Evolutionary conservation across 1,140 invertebrate species (phyloP).

Genomic region (Paracyclopina nana): DNA sequence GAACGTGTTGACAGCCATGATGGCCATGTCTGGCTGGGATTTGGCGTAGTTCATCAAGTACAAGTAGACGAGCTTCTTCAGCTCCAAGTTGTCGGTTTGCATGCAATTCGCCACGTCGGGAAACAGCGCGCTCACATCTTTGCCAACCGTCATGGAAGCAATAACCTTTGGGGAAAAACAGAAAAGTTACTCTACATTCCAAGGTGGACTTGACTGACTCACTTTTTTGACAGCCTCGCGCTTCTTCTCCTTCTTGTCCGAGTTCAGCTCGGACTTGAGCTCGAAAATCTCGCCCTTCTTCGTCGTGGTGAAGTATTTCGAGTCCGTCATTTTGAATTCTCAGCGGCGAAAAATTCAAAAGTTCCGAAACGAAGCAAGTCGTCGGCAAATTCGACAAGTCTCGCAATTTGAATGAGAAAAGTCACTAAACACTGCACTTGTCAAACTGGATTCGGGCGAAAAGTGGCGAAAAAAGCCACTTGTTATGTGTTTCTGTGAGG

Average conservation of each 20-base stretch:
- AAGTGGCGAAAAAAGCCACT: too few species aligned
- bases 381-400: too few species aligned
- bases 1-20: conserved; percentile 99
- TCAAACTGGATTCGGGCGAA: too few species aligned
- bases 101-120: conserved; percentile 99
- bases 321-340: conserved; percentile 87
- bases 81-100: conserved; percentile 98
- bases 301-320: conserved; percentile 98
- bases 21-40: conserved; percentile 98
- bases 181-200: background rate
- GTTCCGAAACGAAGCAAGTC: too few species aligned
- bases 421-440: too few species aligned
- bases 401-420: too few species aligned
- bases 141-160: conserved; percentile 98
- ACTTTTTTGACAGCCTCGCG: conserved; percentile 98
- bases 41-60: conserved; percentile 99
- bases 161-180: conserved; percentile 52
- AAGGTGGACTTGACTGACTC: conserved; percentile 18
- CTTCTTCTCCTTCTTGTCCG: conserved; percentile 99
- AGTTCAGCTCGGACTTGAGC: conserved; percentile 94
- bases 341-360: too few species aligned
- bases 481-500: too few species aligned
- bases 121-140: conserved; percentile 85
- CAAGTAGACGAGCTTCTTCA: conserved; percentile 97
- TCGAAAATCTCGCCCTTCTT: conserved; percentile 99